Percentiles rank a stretch among this genome's conserved stretches.
Conservation (phyloP, 2,797 vertebrate species). For the Mormyrus proboscirostris region DNA sequence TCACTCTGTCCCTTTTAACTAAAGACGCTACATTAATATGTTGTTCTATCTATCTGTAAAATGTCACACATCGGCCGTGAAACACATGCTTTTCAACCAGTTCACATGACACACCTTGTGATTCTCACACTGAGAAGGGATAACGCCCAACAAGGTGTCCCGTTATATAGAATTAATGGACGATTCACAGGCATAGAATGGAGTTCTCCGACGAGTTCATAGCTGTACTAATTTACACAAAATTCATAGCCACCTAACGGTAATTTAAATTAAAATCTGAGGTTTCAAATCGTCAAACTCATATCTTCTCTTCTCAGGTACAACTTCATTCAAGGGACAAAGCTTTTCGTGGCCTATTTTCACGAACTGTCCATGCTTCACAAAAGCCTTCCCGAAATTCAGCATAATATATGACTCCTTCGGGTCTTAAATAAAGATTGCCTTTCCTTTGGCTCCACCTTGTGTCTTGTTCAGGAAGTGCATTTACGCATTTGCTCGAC, state of each 20-base stretch:
- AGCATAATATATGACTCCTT: background rate
- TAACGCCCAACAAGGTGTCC: background rate
- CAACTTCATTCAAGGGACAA: conserved; percentile 39
- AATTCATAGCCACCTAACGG: background rate
- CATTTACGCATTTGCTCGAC: background rate
- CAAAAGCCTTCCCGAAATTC: background rate
- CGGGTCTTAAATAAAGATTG: background rate
- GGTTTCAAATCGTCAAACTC: background rate
- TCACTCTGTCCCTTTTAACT: background rate
- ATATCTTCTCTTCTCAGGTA: conserved; percentile 20
- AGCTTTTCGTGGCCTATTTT: conserved; percentile 31
- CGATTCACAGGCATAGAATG: background rate
- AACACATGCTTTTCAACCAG: background rate
- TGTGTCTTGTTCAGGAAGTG: background rate
- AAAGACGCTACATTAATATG: background rate
- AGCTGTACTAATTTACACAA: background rate
- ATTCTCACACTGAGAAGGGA: background rate
- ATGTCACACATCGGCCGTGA: background rate
- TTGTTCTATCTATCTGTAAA: background rate
- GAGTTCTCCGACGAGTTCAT: background rate
- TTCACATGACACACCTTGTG: no score
- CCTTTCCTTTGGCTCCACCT: background rate
- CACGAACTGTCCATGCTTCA: conserved; percentile 27
- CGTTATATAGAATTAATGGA: background rate
- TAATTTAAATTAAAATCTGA: background rate